Percentiles rank a stretch among this genome's conserved stretches.
Evolutionary conservation across 2,797 vertebrate genomes (phyloP).

Genomic region (Sternarchorhynchus goeldii): DNA sequence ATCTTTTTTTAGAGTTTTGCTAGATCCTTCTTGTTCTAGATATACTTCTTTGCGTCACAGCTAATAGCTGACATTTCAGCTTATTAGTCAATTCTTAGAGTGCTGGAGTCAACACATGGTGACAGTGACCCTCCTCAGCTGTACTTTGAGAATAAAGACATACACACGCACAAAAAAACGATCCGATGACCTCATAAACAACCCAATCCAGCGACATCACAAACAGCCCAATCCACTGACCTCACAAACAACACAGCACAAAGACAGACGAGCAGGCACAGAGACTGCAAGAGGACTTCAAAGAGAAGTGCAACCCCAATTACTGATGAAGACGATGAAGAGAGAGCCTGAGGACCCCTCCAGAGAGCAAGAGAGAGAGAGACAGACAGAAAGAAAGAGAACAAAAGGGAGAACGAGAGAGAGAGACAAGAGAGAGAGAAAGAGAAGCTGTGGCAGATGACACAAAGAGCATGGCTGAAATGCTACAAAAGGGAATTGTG

Average conservation of each 20-base stretch:
- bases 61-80: conserved; percentile 54
- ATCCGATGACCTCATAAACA: conserved; percentile 43
- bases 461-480: no score
- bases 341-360: not conserved
- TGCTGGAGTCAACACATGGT: conserved; percentile 45
- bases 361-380: not conserved
- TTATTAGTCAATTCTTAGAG: conserved; percentile 62
- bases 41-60: conserved; percentile 46
- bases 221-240: not conserved
- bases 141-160: conserved; percentile 3
- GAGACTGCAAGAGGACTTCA: conserved; percentile 41
- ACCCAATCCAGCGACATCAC: not conserved
- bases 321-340: conserved; percentile 27
- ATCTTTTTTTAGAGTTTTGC: conserved; percentile 4
- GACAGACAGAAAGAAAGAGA: not conserved
- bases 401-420: not conserved
- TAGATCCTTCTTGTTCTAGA: conserved; percentile 55
- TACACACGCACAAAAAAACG: conserved; percentile 26
- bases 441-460: not conserved
- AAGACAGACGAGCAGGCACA: conserved; percentile 25
- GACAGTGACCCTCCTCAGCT: conserved; percentile 38
- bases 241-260: conserved; percentile 50
- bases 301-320: conserved; percentile 30
- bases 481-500: no score
- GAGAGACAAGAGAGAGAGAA: not conserved